Conservation (phyloP, 2,113 vertebrate species). For the Nannobrachium achirus region DNA sequence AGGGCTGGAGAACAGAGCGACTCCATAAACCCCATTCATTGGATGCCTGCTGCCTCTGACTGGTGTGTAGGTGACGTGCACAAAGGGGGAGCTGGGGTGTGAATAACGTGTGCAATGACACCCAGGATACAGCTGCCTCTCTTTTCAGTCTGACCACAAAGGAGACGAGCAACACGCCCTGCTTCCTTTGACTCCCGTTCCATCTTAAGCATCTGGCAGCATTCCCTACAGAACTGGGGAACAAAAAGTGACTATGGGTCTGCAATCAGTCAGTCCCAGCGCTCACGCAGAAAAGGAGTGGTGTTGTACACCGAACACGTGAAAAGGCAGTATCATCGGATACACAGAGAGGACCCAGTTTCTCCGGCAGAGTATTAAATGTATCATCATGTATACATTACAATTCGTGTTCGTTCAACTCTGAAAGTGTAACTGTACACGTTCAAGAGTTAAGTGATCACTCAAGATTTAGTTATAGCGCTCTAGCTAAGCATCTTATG, state of each 20-base stretch:
- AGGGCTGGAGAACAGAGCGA: constrained; percentile 25
- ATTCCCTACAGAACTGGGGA: constrained; percentile 15
- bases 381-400: too few species aligned
- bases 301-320: neutral
- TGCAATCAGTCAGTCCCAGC: constrained; percentile 6
- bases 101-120: constrained; percentile 48
- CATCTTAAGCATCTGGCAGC: constrained; percentile 14
- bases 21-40: constrained; percentile 40
- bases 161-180: constrained; percentile 33
- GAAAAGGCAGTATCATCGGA: neutral
- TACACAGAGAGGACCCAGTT: too few species aligned
- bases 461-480: too few species aligned
- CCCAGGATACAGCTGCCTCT: constrained; percentile 63
- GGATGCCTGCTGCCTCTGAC: constrained; percentile 43
- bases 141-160: constrained; percentile 34
- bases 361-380: too few species aligned
- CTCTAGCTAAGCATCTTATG: neutral
- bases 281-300: neutral
- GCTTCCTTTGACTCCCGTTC: constrained; percentile 36
- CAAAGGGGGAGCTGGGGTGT: constrained; percentile 68
- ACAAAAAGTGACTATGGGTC: constrained; percentile 17
- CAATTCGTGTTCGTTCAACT: too few species aligned
- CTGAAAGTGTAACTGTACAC: too few species aligned
- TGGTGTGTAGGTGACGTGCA: constrained; percentile 37
- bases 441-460: too few species aligned